phyloP scores from a whole-genome alignment of 2,113 vertebrate species.

The Eulacestoma nigropectus region DNA sequence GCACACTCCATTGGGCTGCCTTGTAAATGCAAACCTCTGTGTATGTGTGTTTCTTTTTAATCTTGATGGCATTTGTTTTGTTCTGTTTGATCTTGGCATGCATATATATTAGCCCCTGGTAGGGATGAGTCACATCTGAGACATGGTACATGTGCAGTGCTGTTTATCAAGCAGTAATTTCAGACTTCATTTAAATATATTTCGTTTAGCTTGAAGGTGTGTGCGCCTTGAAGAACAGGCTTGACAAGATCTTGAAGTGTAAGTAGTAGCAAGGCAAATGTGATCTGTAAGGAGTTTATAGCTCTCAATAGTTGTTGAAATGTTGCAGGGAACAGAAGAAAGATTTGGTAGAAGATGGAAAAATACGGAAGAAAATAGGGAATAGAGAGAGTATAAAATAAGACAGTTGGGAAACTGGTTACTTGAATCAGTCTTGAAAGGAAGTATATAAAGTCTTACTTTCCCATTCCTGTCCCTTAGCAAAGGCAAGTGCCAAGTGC shows the following conservation, averaged over 20 bases:
- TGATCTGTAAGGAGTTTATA: not conserved
- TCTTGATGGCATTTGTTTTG: slow-evolving; percentile 24
- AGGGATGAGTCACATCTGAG: slow-evolving; percentile 51
- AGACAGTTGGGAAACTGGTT: not conserved
- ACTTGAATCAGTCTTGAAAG: not conserved
- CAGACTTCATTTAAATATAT: slow-evolving; percentile 44
- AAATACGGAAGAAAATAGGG: not conserved
- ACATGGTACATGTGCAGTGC: not conserved
- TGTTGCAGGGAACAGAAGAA: not conserved
- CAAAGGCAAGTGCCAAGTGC: not conserved
- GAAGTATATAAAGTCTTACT: not conserved
- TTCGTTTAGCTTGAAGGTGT: slow-evolving; percentile 60
- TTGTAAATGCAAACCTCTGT: not conserved
- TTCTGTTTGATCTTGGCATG: slow-evolving; percentile 17
- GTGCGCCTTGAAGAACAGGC: slow-evolving; percentile 5
- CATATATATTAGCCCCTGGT: not conserved
- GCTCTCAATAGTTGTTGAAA: not conserved
- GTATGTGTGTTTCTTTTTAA: not conserved
- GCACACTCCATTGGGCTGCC: not conserved
- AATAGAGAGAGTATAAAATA: not conserved
- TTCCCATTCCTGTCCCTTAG: not conserved
- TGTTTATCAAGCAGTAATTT: slow-evolving; percentile 52
- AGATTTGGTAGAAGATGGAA: not conserved
- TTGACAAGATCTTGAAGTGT: slow-evolving; percentile 4
- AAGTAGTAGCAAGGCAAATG: not conserved